Evolutionary conservation across 2,113 vertebrate genomes (phyloP), one percentile per base, ranked within the genome.

Genomic region (Propithecus coquereli): DNA sequence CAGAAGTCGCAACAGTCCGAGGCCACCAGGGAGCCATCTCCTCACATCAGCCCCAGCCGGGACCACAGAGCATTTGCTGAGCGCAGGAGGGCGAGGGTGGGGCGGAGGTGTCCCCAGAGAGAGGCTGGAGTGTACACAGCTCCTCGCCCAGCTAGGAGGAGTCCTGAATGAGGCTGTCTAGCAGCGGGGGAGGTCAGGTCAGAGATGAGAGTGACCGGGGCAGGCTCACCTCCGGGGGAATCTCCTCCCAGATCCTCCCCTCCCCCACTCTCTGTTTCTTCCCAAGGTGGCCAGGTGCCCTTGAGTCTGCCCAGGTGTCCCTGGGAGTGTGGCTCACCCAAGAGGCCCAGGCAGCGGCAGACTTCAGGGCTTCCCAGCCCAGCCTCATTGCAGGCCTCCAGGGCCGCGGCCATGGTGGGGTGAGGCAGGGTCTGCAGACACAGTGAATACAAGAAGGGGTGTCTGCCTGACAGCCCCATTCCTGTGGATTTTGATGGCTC

Each of bases 381-480:
- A 17, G 18, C 27, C 43, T 11, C 14, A 3, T 18, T 30, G 11
- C 34, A 32, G 68, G 40, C 47, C 52, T n/a, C n/a, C 2, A 2
- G 2, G 47, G 54, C 68, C 20, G 20, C 20, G 54, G 54, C 79
- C 80, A 18, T 63, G 17, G 10, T 14, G 8, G 34, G 43, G 45
- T 18, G 9, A 90, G 59, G 87, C 65, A 77, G 90, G 79, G 80
- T 40, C 63, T 92, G 65, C 61, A 79, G 22, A 82, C 9, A 5
- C 40, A 70, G 45, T 3, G 6, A 97, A 96, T 95, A 95, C 97
- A 96, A 95, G 95, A 97, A 91, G 96, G 97, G 90, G 68, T 97
- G 94, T 94, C 97, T 98, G 97, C 98, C 97, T 98, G 98, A 98
- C 98, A 99, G 94, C 65, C 97, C 97, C 97, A 96, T 96, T 97